phyloP scores from a whole-genome alignment of 2,888 invertebrate genomes.

The Adineta ricciae region DNA sequence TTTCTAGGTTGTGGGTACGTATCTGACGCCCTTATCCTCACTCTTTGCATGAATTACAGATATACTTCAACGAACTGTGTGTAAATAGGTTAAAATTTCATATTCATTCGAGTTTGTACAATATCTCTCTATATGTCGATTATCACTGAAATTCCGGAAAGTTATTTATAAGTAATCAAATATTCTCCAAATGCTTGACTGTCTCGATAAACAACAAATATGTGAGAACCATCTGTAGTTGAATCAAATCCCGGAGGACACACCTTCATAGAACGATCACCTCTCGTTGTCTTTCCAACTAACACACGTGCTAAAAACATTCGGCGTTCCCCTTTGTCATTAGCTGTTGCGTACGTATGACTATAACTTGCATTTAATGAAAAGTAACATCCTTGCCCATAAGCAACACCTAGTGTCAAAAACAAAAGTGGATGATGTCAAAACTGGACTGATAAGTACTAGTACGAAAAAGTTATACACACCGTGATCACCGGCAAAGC shows the following conservation, averaged over 20 bases:
- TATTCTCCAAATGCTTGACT: constrained; percentile 8
- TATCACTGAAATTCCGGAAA: not conserved
- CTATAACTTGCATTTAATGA: not conserved
- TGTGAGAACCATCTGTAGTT: not conserved
- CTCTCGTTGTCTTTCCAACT: not conserved
- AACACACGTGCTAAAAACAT: not conserved
- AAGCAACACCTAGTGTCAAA: not conserved
- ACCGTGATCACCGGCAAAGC: not conserved
- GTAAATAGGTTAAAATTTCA: too few species aligned
- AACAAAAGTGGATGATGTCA: too few species aligned
- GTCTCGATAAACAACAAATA: not conserved
- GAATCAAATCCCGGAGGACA: not conserved
- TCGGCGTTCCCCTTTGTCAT: not conserved
- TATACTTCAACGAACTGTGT: too few species aligned
- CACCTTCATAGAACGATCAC: not conserved
- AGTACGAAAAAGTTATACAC: not conserved
- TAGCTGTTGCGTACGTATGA: not conserved
- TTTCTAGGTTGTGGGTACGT: too few species aligned
- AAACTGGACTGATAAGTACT: too few species aligned
- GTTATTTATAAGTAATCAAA: not conserved
- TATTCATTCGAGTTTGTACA: too few species aligned
- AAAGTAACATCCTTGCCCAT: not conserved
- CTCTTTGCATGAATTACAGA: too few species aligned
- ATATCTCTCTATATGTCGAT: too few species aligned
- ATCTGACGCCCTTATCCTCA: too few species aligned